These are phyloP conservation scores for Dryocosmus kuriphilus DNA, from an alignment of 2,888 invertebrate genomes.

Conservation along the genomic window DNA sequence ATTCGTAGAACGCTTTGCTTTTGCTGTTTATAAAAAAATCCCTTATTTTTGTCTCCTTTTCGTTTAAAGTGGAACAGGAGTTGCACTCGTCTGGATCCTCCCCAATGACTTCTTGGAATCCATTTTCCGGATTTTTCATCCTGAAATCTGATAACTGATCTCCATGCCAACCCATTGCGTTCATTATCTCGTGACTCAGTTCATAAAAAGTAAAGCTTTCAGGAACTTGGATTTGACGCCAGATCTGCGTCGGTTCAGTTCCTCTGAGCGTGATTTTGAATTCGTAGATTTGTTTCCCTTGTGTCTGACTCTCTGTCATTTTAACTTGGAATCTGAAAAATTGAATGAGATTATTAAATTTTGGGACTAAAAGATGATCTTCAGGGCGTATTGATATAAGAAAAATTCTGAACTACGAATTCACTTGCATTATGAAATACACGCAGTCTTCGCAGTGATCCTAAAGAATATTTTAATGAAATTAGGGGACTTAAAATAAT, in stretches of 20 bases:
- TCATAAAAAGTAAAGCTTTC: constrained; percentile 15
- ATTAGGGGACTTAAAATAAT: too few relatives aligned
- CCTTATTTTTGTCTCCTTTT: neutral
- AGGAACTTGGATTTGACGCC: constrained; percentile 10
- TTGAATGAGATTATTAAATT: neutral
- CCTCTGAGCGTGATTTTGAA: neutral
- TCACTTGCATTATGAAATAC: too few relatives aligned
- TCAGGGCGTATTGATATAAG: too few relatives aligned
- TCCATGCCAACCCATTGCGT: constrained; percentile 25
- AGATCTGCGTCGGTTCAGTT: constrained; percentile 6
- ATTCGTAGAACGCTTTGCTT: neutral
- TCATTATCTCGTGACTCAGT: neutral
- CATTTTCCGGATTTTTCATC: constrained; percentile 9
- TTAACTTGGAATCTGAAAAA: neutral
- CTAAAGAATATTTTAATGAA: too few relatives aligned
- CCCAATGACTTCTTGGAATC: neutral
- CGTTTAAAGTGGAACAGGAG: neutral
- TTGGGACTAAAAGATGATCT: too few relatives aligned
- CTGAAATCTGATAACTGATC: constrained; percentile 1
- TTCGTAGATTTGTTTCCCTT: constrained; percentile 2
- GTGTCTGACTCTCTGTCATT: neutral
- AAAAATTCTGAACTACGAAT: too few relatives aligned
- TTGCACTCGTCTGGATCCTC: neutral
- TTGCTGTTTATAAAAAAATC: constrained; percentile 24
- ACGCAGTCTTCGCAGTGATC: too few relatives aligned